Evolutionary conservation across 2,113 vertebrate genomes (phyloP).

Genomic region (Pithys albifrons): DNA sequence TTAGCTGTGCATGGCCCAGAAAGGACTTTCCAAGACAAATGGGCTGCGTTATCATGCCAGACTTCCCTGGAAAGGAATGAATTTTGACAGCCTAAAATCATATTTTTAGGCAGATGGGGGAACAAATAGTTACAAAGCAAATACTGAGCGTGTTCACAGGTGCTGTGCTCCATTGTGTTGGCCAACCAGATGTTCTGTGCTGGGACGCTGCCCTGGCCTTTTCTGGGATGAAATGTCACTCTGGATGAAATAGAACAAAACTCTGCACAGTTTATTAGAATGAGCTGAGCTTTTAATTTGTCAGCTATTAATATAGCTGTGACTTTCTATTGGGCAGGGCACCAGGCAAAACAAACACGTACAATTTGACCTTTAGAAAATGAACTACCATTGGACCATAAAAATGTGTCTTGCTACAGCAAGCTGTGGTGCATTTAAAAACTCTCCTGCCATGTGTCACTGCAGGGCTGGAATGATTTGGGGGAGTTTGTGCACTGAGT

Average conservation of each 20-base stretch:
- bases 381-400: conserved; percentile 6
- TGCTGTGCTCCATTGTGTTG: conserved; percentile 71
- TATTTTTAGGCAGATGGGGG: conserved; percentile 60
- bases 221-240: conserved; percentile 62
- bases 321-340: conserved; percentile 48
- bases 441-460: not conserved
- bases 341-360: conserved; percentile 61
- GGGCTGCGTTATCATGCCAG: conserved; percentile 70
- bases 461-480: not conserved
- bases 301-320: conserved; percentile 57
- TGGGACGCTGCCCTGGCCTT: conserved; percentile 37
- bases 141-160: conserved; percentile 67
- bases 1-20: not conserved
- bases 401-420: not conserved
- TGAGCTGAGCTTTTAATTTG: conserved; percentile 55
- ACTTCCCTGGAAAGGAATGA: conserved; percentile 55
- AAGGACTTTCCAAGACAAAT: conserved; percentile 74
- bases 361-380: conserved; percentile 70
- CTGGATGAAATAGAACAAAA: conserved; percentile 51
- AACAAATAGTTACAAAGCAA: conserved; percentile 74
- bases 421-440: not conserved
- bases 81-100: conserved; percentile 63
- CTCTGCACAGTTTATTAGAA: conserved; percentile 42
- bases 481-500: not conserved
- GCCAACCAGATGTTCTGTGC: conserved; percentile 78